Evolutionary conservation across 2,797 vertebrate species (phyloP).

Genomic region (Hoplostethus mediterraneus): DNA sequence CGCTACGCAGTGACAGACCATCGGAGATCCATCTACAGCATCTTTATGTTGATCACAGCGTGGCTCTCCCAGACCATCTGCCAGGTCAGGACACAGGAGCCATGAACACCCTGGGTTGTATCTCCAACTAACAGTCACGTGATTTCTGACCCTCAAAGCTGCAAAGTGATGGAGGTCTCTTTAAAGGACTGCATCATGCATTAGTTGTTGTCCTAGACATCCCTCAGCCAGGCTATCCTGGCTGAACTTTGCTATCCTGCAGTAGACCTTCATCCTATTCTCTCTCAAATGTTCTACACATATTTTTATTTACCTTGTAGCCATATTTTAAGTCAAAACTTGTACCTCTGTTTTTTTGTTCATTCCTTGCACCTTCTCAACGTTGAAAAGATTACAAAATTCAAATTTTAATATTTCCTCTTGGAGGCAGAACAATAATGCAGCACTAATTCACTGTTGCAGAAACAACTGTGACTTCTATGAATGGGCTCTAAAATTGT

Average conservation of each 20-base stretch:
- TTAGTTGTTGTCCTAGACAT: constrained; percentile 15
- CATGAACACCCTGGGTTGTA: not conserved
- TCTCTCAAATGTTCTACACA: not conserved
- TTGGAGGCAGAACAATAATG: too few species aligned
- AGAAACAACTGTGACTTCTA: not conserved
- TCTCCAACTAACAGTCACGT: constrained; percentile 10
- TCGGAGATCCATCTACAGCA: not conserved
- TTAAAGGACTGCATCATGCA: constrained; percentile 3
- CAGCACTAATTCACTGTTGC: too few species aligned
- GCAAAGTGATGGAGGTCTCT: constrained; percentile 13
- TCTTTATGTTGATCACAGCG: constrained; percentile 28
- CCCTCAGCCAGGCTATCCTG: not conserved
- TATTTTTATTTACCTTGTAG: not conserved
- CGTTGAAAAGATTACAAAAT: not conserved
- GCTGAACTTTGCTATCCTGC: too few species aligned
- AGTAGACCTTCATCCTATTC: not conserved
- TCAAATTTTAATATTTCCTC: not conserved
- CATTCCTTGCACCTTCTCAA: not conserved
- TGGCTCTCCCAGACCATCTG: constrained; percentile 33
- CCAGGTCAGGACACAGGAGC: constrained; percentile 21
- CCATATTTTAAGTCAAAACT: not conserved
- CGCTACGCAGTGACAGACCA: not conserved
- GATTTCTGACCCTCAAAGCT: constrained; percentile 40
- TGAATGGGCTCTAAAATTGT: not conserved
- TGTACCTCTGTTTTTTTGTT: not conserved